Conservation (phyloP, 1,140 invertebrate genomes). For the Radopholus similis region DNA sequence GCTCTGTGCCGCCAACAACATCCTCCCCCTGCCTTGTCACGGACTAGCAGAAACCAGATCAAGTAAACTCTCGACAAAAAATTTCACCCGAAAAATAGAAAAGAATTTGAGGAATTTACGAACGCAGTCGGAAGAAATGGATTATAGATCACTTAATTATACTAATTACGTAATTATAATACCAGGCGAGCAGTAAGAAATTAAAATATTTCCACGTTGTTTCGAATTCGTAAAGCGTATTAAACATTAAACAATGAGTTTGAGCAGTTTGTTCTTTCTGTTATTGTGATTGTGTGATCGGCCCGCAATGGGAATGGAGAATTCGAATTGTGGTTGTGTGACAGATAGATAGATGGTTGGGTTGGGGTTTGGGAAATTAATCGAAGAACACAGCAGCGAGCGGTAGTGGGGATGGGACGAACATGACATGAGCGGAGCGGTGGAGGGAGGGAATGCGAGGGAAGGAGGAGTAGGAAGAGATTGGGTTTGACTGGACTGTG, state of each 20-base stretch:
- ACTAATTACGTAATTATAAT: not conserved
- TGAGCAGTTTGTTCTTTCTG: not conserved
- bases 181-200: not conserved
- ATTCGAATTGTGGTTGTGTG: too few relatives aligned
- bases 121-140: not conserved
- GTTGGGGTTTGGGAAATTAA: conserved; percentile 3
- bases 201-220: not conserved
- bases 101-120: not conserved
- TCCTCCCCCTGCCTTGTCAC: not conserved
- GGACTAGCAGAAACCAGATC: too few relatives aligned
- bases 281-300: not conserved
- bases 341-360: not conserved
- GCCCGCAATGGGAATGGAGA: not conserved
- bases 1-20: not conserved
- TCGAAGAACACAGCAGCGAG: not conserved
- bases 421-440: not conserved
- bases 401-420: not conserved
- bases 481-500: too few relatives aligned
- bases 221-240: not conserved
- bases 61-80: too few relatives aligned
- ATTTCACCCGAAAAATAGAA: not conserved
- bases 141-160: not conserved
- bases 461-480: too few relatives aligned
- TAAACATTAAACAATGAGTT: not conserved
- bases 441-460: not conserved